Base-by-base conservation (phyloP, 2,113 vertebrate genomes). In the Trematomus loennbergii region DNA sequence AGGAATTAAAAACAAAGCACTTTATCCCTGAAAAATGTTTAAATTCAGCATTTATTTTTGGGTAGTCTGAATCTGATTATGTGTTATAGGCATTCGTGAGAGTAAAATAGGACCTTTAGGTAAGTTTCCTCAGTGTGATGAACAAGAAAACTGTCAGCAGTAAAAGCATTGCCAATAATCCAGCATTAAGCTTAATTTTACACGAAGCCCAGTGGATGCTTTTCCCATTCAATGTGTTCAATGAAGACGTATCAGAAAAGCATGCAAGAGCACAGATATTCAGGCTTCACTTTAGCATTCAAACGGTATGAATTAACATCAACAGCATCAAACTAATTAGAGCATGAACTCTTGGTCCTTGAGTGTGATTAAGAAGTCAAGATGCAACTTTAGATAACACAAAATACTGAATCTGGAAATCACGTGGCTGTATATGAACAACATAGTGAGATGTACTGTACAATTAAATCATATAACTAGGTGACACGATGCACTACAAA, bases 391-490 rank as follows among this genome's bases (percentile, higher is more conserved):
- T 62, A 33, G 17, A 71, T 46, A 65, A 87, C 68, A 84, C 58
- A n/a, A 82, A 86, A 83, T 74, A 83, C 66, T 61, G 29, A 81
- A 69, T 72, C 20, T 76, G 61, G 59, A 86, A 67, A 64, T 79
- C 60, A 20, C 48, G 61, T 57, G 50, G 67, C 79, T 85, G 72
- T 80, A 80, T 72, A 84, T 59, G 60, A 86, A 82, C 71, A 68
- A 83, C 61, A 75, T 20, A 71, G 45, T 52, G 36, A 10, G 57
- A 20, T 80, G 55, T 53, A 52, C 81, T 79, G 29, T 82, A 78
- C 69, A 85, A 65, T 40, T n/a, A 71, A 87, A 87, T 86, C 62
- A 87, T 43, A 81, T 53, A 79, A 83, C 63, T 46, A 68, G 20
- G 13, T 58, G 50, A 81, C 53, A 50, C 73, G 73, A 82, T 55